Conservation (phyloP, 2,113 vertebrate genomes). For the Corvus cornix region DNA sequence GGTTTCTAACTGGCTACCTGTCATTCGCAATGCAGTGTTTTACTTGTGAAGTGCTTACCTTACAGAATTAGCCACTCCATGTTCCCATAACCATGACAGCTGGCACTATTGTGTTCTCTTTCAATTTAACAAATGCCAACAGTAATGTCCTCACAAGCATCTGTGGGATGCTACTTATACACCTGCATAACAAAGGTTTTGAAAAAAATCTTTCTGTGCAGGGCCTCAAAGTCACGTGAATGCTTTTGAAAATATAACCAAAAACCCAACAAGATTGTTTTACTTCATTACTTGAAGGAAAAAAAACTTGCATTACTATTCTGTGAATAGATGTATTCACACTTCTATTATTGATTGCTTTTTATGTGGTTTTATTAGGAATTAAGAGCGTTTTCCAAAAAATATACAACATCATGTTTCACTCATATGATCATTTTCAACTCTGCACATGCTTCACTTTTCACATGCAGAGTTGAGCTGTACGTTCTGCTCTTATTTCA, state of each 20-base stretch:
- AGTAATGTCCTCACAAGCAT: background rate
- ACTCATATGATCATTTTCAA: background rate
- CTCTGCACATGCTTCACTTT: background rate
- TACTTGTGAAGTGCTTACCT: background rate
- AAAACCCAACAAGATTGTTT: background rate
- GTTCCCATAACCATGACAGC: background rate
- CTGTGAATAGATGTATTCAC: background rate
- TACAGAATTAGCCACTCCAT: background rate
- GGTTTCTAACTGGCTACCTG: background rate
- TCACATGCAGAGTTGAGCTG: background rate
- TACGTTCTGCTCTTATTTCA: constrained; percentile 65
- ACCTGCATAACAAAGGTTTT: background rate
- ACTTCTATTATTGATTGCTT: background rate
- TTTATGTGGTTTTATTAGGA: background rate
- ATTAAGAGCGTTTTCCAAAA: background rate
- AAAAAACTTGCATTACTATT: background rate
- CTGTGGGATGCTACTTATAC: background rate
- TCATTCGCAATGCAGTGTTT: background rate
- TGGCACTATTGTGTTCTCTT: background rate
- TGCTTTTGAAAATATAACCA: background rate
- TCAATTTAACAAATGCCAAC: background rate
- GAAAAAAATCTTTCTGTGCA: background rate
- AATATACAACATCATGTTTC: background rate
- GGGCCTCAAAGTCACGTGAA: background rate
- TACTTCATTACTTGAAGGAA: background rate